These are phyloP conservation scores for Heliothis peltigera DNA, from an alignment of 2,888 invertebrate species.

Conservation along the genomic window DNA sequence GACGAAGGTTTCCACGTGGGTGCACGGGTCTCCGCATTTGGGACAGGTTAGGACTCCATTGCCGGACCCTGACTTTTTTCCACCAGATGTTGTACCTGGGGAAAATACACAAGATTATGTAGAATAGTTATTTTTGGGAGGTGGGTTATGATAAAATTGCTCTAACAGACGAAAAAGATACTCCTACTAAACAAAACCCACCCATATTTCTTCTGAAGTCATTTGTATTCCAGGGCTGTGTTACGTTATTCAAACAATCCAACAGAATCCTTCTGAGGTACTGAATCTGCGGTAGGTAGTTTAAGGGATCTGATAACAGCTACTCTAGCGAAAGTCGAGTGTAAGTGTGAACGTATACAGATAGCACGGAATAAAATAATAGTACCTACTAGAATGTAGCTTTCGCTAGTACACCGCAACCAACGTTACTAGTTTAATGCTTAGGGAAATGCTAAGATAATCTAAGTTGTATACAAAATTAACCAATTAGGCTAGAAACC, in stretches of 20 bases:
- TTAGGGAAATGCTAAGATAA: background rate
- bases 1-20: conserved; percentile 98
- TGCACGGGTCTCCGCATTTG: conserved; percentile 99
- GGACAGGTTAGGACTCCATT: conserved; percentile 95
- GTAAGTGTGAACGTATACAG: conserved; percentile 18
- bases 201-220: too few relatives aligned
- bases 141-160: too few relatives aligned
- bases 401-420: conserved; percentile 22
- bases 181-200: too few relatives aligned
- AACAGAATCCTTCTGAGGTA: background rate
- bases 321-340: conserved; percentile 31
- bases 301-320: background rate
- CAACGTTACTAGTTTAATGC: background rate
- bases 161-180: too few relatives aligned
- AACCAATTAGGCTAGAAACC: conserved; percentile 7
- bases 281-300: background rate
- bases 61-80: conserved; percentile 92
- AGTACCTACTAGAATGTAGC: conserved; percentile 13
- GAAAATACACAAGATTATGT: background rate
- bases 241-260: too few relatives aligned
- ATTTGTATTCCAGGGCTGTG: too few relatives aligned
- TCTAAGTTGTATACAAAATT: conserved; percentile 12
- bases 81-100: conserved; percentile 80
- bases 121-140: too few relatives aligned
- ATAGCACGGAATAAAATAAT: conserved; percentile 33